These are phyloP conservation scores for Neotoma lepida DNA, from an alignment of 2,113 vertebrate genomes.

Conservation along the genomic window DNA sequence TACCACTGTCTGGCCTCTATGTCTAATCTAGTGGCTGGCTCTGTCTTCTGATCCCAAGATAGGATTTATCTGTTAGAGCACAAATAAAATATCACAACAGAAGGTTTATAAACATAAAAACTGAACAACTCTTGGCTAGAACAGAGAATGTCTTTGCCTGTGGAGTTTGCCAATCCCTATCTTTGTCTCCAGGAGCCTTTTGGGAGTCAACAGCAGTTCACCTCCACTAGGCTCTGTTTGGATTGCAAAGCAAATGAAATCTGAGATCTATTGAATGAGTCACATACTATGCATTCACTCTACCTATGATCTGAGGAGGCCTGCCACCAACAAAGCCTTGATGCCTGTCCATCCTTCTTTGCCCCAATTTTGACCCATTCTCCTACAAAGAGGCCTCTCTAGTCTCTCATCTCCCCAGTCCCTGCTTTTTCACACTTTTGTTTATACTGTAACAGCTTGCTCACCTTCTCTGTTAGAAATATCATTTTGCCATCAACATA, in stretches of 20 bases:
- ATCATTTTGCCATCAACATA: not conserved
- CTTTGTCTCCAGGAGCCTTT: not conserved
- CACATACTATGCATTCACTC: not conserved
- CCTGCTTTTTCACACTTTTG: not conserved
- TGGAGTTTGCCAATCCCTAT: not conserved
- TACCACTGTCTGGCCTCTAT: too few species aligned
- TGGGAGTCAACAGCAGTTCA: not conserved
- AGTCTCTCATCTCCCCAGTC: not conserved
- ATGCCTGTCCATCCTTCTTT: not conserved
- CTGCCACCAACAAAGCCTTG: not conserved
- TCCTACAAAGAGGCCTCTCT: fast-evolving
- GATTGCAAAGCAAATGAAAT: conserved; percentile 21
- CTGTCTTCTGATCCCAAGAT: too few species aligned
- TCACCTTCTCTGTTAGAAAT: not conserved
- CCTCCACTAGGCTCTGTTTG: not conserved
- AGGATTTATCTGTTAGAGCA: too few species aligned
- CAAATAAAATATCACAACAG: too few species aligned
- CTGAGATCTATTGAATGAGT: not conserved
- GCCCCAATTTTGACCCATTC: not conserved
- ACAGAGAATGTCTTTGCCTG: not conserved
- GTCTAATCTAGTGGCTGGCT: too few species aligned
- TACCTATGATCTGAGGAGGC: not conserved
- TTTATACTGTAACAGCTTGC: not conserved
- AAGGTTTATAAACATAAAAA: too few species aligned
- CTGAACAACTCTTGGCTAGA: not conserved